phyloP scores from a whole-genome alignment of 2,888 invertebrate species.

The Gastracanthus pulcherrimus region DNA sequence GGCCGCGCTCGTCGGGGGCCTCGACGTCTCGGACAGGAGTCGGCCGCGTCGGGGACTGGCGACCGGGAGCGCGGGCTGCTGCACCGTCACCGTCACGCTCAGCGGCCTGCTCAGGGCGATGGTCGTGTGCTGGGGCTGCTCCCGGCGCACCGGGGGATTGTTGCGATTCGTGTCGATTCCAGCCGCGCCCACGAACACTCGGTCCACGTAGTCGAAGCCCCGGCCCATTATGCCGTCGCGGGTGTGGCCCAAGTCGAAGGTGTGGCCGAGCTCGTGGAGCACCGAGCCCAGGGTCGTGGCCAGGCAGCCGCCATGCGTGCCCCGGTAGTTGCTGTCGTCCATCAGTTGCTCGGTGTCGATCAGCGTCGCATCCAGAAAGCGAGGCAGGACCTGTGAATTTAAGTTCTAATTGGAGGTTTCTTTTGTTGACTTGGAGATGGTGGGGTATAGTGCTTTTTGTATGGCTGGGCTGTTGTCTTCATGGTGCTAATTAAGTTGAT shows the following conservation, averaged over 20 bases:
- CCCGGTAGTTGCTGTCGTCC: slow-evolving; percentile 95
- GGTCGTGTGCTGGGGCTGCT: slow-evolving; percentile 82
- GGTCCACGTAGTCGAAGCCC: slow-evolving; percentile 91
- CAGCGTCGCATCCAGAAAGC: slow-evolving; percentile 81
- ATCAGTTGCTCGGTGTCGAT: slow-evolving; percentile 87
- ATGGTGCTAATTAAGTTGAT: too few species aligned
- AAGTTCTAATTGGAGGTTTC: too few species aligned
- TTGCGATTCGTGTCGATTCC: slow-evolving; percentile 81
- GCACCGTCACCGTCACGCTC: slow-evolving; percentile 82
- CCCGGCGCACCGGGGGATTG: slow-evolving; percentile 79
- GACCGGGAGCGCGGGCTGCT: slow-evolving; percentile 79
- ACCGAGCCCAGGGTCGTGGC: slow-evolving; percentile 94
- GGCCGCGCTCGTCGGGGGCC: slow-evolving; percentile 73
- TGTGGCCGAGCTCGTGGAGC: slow-evolving; percentile 96
- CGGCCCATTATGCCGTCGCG: slow-evolving; percentile 95
- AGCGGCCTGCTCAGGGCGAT: slow-evolving; percentile 81
- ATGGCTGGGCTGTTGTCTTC: too few species aligned
- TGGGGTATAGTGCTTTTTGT: too few species aligned
- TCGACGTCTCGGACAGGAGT: slow-evolving; percentile 79
- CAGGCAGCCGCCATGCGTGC: slow-evolving; percentile 92
- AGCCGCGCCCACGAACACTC: slow-evolving; percentile 85
- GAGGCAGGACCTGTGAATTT: slow-evolving; percentile 79
- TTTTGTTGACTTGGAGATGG: too few species aligned
- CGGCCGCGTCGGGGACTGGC: slow-evolving; percentile 71
- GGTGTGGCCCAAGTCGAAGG: slow-evolving; percentile 95